Base-by-base conservation (phyloP, 2,797 vertebrate species). In the Petrocephalus sullivani region DNA sequence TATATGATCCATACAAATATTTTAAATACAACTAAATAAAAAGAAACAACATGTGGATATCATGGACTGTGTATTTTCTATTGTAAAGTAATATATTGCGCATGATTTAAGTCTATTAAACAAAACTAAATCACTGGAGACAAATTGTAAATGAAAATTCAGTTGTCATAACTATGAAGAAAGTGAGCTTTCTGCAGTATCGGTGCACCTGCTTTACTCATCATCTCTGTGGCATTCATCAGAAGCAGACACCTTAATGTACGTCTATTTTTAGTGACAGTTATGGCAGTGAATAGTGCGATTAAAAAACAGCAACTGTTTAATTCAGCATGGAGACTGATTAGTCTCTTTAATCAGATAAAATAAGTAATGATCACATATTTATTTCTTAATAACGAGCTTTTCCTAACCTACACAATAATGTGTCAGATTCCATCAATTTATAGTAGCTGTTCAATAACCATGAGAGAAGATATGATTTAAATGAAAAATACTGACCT, bases 21-120 rank as follows among this genome's bases (percentile, higher is more conserved):
- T 78, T 53, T 51, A 84, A 84, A 56, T 23, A 84, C n/a, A 58
- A 49, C n/a, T 37, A 87, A 61, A 67, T 87, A 87, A 57, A 81
- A n/a, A 57, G 6, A 84, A 78, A 23, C 7, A 64, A 78, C 14
- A 46, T 46, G 16, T n/a, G 16, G 71, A 14, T 6, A 78, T 78
- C 71, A 3, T 46, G 37, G 71, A 78, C 37, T 78, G 71, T 78
- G 71, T 78, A 78, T 78, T 78, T 78, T 78, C 71, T 46, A 78
- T 41, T 46, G 71, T 46, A 78, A 46, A 46, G 33, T 46, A 7
- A 46, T 8, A 78, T 46, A 46, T 46, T 78, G 5, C 0, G 33
- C 67, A 75, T 75, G 71, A 46, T 46, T 78, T 33, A 46, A 10
- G 3, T 41, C 5, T 41, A 41, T 41, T 41, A 41, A 78, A n/a